A percentile compares a stretch with the other conserved stretches of the same genome.
Conservation (phyloP, 2,797 vertebrate genomes). For the Acipenser oxyrinchus region DNA sequence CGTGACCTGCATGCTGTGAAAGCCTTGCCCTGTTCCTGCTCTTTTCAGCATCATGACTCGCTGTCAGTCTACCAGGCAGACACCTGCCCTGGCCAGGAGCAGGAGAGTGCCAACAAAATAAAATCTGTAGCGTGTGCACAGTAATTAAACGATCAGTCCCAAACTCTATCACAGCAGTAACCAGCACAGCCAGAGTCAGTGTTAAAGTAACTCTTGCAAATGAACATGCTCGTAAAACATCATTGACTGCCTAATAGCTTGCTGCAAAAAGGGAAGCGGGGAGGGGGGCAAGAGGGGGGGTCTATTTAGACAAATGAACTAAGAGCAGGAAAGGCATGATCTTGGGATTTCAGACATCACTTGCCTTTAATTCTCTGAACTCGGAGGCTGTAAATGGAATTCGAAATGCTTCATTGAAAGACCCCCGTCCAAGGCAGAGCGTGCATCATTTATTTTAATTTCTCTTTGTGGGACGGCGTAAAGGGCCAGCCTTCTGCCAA, state of each 20-base stretch:
- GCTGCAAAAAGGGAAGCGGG: neutral
- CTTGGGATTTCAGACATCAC: conserved; percentile 6
- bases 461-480: conserved; percentile 9
- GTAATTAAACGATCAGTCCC: too few relatives aligned
- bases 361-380: conserved; percentile 13
- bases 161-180: too few relatives aligned
- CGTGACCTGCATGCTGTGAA: neutral
- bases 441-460: conserved; percentile 21
- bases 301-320: conserved; percentile 15
- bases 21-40: neutral
- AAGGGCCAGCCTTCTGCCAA: conserved; percentile 15
- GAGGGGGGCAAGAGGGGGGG: neutral
- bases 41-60: neutral
- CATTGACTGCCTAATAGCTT: conserved; percentile 2
- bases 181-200: conserved; percentile 3
- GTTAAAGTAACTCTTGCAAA: conserved; percentile 15
- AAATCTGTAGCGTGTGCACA: too few relatives aligned
- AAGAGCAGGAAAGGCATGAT: neutral
- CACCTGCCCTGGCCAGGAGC: neutral
- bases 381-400: conserved; percentile 15
- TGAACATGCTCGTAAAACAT: conserved; percentile 21
- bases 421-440: conserved; percentile 3
- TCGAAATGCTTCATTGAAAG: conserved; percentile 15
- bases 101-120: conserved; percentile 33
- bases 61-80: neutral